Evolutionary conservation across 2,797 vertebrate genomes (phyloP).

Genomic region (Mormyrus proboscirostris): DNA sequence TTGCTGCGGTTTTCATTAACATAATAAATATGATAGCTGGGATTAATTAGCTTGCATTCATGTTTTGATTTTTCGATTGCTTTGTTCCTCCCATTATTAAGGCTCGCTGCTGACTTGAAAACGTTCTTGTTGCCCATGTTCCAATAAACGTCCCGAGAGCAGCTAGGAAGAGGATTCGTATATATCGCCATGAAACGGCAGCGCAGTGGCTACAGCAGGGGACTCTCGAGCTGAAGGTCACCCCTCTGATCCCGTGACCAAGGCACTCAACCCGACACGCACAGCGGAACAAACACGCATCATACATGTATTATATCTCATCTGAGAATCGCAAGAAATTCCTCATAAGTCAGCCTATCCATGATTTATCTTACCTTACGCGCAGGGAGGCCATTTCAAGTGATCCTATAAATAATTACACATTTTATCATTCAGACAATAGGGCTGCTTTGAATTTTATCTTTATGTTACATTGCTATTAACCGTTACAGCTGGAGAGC

Average conservation of each 20-base stretch:
- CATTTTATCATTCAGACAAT: neutral
- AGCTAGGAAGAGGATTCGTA: neutral
- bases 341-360: neutral
- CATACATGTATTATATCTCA: neutral
- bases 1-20: neutral
- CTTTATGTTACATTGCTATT: neutral
- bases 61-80: neutral
- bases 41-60: neutral
- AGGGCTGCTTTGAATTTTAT: neutral
- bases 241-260: neutral
- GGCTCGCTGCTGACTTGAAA: neutral
- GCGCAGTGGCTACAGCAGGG: neutral
- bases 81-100: neutral
- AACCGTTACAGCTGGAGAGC: neutral
- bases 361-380: neutral
- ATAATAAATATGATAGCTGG: neutral
- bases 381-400: neutral
- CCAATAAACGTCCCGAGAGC: neutral
- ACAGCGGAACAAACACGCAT: neutral
- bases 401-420: neutral
- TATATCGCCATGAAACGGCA: neutral
- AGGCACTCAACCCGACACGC: neutral
- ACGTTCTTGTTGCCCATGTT: neutral
- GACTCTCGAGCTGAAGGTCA: neutral
- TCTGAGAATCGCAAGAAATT: neutral